Evolutionary conservation across 2,797 vertebrate species (phyloP).

Genomic region (Malurus leucopterus): DNA sequence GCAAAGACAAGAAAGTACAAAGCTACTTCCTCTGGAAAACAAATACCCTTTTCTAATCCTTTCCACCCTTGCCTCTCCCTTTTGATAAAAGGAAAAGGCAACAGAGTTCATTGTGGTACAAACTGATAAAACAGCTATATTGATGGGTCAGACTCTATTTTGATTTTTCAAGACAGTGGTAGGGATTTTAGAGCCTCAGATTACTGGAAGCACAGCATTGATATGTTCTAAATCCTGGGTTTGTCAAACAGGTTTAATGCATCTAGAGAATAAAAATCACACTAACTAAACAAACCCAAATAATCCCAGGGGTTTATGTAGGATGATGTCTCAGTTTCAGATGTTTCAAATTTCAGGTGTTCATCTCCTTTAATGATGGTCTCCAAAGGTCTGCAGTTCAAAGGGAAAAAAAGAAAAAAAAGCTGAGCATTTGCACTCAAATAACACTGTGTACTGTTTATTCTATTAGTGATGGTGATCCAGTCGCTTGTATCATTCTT

Average conservation of each 20-base stretch:
- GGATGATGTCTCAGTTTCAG: background rate
- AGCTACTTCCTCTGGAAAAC: background rate
- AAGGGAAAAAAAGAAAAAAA: background rate
- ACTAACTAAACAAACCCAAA: background rate
- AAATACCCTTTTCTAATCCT: background rate
- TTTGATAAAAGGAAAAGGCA: background rate
- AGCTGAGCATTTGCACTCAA: slow-evolving; percentile 9
- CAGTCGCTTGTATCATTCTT: slow-evolving; percentile 20
- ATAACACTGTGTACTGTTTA: slow-evolving; percentile 19
- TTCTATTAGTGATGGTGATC: slow-evolving; percentile 14
- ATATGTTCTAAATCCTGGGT: background rate
- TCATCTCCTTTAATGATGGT: slow-evolving; percentile 10
- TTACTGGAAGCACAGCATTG: background rate
- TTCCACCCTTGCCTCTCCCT: background rate
- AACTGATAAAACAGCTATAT: background rate
- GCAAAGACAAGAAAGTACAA: background rate
- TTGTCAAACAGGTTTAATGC: background rate
- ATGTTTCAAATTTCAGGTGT: background rate
- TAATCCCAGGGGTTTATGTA: background rate
- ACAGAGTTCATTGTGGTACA: background rate
- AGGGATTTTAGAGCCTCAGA: background rate
- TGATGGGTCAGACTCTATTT: background rate
- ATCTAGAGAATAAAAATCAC: background rate
- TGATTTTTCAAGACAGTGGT: background rate
- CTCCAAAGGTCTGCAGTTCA: slow-evolving; percentile 15